Percentiles rank a stretch among this genome's conserved stretches.
Evolutionary conservation across 2,113 vertebrate species (phyloP).

Genomic region (Amazona guildingii): DNA sequence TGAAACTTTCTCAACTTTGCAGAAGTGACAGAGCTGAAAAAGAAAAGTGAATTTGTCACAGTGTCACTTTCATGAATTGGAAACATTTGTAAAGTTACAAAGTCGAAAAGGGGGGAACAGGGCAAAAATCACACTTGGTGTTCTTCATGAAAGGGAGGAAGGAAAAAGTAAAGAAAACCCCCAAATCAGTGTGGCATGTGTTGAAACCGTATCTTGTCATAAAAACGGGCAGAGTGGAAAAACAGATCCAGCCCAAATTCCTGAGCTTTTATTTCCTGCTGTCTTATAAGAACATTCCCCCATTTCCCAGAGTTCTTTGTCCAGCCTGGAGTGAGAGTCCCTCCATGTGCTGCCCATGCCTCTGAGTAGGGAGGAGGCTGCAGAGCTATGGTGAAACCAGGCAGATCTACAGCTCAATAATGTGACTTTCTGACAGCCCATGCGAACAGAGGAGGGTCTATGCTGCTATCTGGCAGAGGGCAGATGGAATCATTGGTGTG

Average conservation of each 20-base stretch:
- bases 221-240: not conserved
- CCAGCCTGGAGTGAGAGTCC: not conserved
- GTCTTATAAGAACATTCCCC: not conserved
- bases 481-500: not conserved
- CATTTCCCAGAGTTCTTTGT: not conserved
- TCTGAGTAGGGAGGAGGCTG: not conserved
- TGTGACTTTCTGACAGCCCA: not conserved
- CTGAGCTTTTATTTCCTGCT: not conserved
- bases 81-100: constrained; percentile 22
- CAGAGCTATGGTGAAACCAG: not conserved
- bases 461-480: not conserved
- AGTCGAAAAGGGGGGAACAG: not conserved
- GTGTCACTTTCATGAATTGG: not conserved
- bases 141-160: not conserved
- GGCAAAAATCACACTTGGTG: not conserved
- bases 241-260: not conserved
- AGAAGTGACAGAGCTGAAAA: not conserved
- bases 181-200: not conserved
- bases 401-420: not conserved
- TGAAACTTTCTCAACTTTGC: constrained; percentile 7
- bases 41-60: constrained; percentile 41
- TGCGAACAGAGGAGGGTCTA: not conserved
- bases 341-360: not conserved
- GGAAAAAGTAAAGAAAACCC: not conserved
- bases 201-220: not conserved